phyloP scores from a whole-genome alignment of 2,888 invertebrate species.

The Cantharis lateralis region DNA sequence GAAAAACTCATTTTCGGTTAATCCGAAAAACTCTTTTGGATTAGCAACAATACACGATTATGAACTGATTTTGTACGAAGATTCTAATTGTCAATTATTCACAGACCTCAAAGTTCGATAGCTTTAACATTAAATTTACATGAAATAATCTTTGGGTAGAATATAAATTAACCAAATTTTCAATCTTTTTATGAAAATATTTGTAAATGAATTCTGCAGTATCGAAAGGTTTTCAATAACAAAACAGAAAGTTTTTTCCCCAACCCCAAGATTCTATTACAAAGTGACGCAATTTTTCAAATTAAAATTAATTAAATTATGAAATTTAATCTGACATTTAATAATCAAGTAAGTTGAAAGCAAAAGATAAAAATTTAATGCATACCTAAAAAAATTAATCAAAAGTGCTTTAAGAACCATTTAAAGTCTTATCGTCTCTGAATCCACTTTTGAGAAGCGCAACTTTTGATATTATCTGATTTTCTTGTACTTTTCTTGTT shows the following conservation, averaged over 20 bases:
- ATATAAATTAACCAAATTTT: background rate
- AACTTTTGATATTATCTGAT: constrained; percentile 5
- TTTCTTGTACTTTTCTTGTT: constrained; percentile 14
- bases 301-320: background rate
- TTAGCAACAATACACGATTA: background rate
- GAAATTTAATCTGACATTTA: background rate
- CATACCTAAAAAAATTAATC: background rate
- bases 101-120: background rate
- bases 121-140: background rate
- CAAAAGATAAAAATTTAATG: background rate
- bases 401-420: background rate
- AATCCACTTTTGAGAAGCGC: constrained; percentile 1
- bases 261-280: background rate
- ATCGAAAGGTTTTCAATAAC: background rate
- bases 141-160: background rate
- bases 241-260: background rate
- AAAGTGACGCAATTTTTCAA: background rate
- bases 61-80: background rate
- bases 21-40: background rate
- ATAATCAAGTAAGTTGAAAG: background rate
- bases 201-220: background rate
- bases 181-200: background rate
- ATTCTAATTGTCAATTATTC: background rate
- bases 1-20: background rate
- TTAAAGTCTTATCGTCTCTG: constrained; percentile 8